These are phyloP conservation scores for Pediacus dermestoides DNA, from an alignment of 2,888 invertebrate genomes.

Conservation along the genomic window DNA sequence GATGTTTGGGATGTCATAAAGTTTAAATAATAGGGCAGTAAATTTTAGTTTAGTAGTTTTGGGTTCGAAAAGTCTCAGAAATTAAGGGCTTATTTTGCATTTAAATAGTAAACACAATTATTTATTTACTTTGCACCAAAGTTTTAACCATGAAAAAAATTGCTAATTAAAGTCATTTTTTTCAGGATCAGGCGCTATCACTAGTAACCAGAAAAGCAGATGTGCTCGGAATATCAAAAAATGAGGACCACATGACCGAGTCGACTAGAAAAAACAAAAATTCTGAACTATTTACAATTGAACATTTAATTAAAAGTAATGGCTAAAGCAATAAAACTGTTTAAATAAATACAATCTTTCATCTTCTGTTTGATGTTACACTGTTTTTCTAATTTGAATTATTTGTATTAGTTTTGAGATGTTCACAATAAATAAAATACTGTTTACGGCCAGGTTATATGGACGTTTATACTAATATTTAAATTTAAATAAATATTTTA, in stretches of 20 bases:
- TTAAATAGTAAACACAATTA: too few relatives aligned
- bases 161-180: too few relatives aligned
- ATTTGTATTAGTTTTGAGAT: constrained; percentile 37
- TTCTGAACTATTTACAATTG: constrained; percentile 49
- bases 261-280: constrained; percentile 42
- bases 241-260: constrained; percentile 22
- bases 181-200: constrained; percentile 41
- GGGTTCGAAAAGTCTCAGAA: constrained; percentile 10
- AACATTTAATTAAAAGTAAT: constrained; percentile 48
- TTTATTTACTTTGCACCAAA: too few relatives aligned
- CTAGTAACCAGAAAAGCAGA: constrained; percentile 33
- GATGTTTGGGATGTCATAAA: constrained; percentile 22
- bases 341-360: constrained; percentile 40
- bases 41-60: constrained; percentile 12
- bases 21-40: constrained; percentile 16
- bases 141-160: too few relatives aligned
- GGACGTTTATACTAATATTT: constrained; percentile 14
- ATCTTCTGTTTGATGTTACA: constrained; percentile 39
- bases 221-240: constrained; percentile 16
- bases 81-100: too few relatives aligned
- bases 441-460: constrained; percentile 18
- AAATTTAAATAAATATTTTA: constrained; percentile 18
- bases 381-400: constrained; percentile 39
- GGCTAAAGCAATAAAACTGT: constrained; percentile 39
- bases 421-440: constrained; percentile 28